Conservation (phyloP, 2,888 invertebrate genomes). For the Pyrochroa serraticornis region DNA sequence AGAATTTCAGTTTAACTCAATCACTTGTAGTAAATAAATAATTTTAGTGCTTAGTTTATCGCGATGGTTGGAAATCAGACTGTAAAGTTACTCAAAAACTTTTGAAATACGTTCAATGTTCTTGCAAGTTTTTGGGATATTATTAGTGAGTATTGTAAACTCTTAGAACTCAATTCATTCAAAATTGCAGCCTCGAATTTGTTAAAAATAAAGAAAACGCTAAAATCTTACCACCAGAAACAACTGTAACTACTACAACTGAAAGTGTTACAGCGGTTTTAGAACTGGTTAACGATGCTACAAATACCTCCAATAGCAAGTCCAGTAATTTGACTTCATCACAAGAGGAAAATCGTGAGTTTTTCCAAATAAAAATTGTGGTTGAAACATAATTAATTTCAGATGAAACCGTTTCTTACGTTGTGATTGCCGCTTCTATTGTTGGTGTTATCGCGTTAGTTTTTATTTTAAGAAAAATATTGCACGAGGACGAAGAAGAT, state of each 20-base stretch:
- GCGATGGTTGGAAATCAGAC: constrained; percentile 1
- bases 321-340: too few species aligned
- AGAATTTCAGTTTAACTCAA: not conserved
- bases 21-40: not conserved
- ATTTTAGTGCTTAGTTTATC: constrained; percentile 25
- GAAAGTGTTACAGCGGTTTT: not conserved
- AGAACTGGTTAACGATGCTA: not conserved
- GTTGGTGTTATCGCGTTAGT: constrained; percentile 12
- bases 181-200: not conserved
- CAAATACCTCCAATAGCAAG: not conserved
- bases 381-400: not conserved
- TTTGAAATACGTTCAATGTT: constrained; percentile 17
- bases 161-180: too few species aligned
- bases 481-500: constrained; percentile 15
- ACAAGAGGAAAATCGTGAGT: constrained; percentile 6
- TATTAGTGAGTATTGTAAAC: constrained; percentile 14
- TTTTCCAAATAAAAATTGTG: not conserved
- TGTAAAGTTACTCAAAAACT: constrained; percentile 13
- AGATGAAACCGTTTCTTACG: constrained; percentile 24
- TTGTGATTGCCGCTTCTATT: constrained; percentile 16
- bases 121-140: constrained; percentile 25
- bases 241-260: not conserved
- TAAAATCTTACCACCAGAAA: not conserved
- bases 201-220: not conserved
- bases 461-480: constrained; percentile 10